Conservation (phyloP, 2,888 invertebrate genomes). For the Ernsta delagoae region DNA sequence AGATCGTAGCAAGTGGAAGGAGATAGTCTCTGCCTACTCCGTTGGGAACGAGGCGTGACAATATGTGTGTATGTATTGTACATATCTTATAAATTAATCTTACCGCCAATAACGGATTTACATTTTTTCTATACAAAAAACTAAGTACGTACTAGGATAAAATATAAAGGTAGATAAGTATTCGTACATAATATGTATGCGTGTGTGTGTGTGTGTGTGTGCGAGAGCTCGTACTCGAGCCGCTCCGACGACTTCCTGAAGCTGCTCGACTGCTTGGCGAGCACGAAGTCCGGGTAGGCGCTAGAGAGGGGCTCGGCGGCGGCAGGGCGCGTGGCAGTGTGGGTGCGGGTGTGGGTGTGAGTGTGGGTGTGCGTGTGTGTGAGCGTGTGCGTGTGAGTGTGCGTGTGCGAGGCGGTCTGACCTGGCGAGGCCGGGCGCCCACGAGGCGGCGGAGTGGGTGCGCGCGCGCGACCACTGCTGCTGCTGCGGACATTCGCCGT, state of each 20-base stretch:
- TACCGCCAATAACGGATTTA: too few relatives aligned
- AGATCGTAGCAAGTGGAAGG: too few relatives aligned
- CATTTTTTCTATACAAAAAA: too few relatives aligned
- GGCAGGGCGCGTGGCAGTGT: slow-evolving; percentile 66
- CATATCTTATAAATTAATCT: too few relatives aligned
- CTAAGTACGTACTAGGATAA: too few relatives aligned
- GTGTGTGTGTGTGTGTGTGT: too few relatives aligned
- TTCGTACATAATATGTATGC: too few relatives aligned
- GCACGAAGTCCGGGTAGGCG: slow-evolving; percentile 34
- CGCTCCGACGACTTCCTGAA: slow-evolving; percentile 77
- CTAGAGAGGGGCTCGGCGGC: slow-evolving; percentile 45
- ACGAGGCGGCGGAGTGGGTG: slow-evolving; percentile 82
- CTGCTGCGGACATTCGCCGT: slow-evolving; percentile 72
- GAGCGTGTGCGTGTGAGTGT: slow-evolving; percentile 49
- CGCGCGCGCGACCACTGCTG: slow-evolving; percentile 72
- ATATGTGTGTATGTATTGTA: too few relatives aligned
- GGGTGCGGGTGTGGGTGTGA: slow-evolving; percentile 58
- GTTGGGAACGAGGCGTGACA: too few relatives aligned
- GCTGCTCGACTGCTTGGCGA: slow-evolving; percentile 74
- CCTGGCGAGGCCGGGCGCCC: slow-evolving; percentile 63
- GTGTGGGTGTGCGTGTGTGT: slow-evolving; percentile 49
- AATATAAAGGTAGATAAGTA: too few relatives aligned
- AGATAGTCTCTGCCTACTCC: too few relatives aligned
- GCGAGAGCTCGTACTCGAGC: slow-evolving; percentile 84
- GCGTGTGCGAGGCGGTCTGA: too few relatives aligned